A percentile compares a stretch with the other conserved stretches of the same genome.
Conservation (phyloP, 2,113 vertebrate genomes). For the Sorex araneus region DNA sequence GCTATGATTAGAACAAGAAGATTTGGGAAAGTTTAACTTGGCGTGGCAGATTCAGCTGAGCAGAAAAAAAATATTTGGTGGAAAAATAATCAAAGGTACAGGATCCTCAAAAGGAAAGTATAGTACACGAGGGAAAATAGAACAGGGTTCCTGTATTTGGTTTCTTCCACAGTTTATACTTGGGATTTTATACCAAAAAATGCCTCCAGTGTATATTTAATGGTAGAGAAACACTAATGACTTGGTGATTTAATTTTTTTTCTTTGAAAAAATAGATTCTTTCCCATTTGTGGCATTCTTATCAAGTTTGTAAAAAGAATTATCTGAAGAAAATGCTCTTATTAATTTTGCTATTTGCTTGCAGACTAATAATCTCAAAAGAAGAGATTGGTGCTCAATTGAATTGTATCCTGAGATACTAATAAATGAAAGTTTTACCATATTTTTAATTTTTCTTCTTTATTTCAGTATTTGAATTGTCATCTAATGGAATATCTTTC, state of each 20-base stretch:
- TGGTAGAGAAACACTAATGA: constrained; percentile 52
- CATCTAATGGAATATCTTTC: constrained; percentile 62
- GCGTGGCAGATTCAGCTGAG: constrained; percentile 62
- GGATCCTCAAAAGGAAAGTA: constrained; percentile 41
- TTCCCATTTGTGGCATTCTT: constrained; percentile 58
- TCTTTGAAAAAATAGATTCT: constrained; percentile 64
- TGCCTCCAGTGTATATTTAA: constrained; percentile 65
- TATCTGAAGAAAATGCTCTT: constrained; percentile 72
- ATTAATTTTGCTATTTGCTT: constrained; percentile 79
- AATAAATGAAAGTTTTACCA: constrained; percentile 80
- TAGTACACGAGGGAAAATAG: constrained; percentile 38
- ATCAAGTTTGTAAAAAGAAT: constrained; percentile 40
- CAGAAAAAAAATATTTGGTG: constrained; percentile 69
- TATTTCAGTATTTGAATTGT: constrained; percentile 67
- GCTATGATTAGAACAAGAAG: constrained; percentile 81
- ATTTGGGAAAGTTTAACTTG: constrained; percentile 83
- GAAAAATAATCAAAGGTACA: constrained; percentile 56
- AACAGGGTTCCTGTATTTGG: background rate
- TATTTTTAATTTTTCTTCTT: constrained; percentile 73
- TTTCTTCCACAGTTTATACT: constrained; percentile 23
- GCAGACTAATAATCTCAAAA: constrained; percentile 76
- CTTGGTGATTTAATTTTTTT: constrained; percentile 54
- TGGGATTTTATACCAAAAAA: constrained; percentile 12
- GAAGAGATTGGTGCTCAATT: constrained; percentile 75
- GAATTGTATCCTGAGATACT: constrained; percentile 68